Evolutionary conservation across 2,797 vertebrate species (phyloP).

Genomic region (Knipowitschia caucasica): DNA sequence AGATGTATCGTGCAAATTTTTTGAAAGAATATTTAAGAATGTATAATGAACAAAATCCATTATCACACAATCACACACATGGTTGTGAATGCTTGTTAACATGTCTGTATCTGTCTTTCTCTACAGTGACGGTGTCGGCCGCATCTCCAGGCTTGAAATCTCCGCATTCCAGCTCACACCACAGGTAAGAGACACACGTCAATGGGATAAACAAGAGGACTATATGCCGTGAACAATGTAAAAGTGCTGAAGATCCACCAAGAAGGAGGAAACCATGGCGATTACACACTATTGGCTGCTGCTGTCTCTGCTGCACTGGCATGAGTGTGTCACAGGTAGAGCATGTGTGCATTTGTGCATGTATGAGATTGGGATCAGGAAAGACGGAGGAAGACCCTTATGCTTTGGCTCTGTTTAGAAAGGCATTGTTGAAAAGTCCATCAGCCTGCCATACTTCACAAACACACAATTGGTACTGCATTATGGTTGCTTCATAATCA

Average conservation of each 20-base stretch:
- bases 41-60: background rate
- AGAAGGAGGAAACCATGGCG: constrained; percentile 49
- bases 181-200: constrained; percentile 25
- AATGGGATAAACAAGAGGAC: constrained; percentile 31
- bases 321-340: constrained; percentile 58
- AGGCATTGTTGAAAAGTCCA: too few species aligned
- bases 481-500: background rate
- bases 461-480: background rate
- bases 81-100: constrained; percentile 31
- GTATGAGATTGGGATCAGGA: constrained; percentile 1
- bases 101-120: constrained; percentile 69
- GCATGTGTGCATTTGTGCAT: background rate
- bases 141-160: constrained; percentile 31
- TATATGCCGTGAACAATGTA: constrained; percentile 7
- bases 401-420: background rate
- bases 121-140: constrained; percentile 4
- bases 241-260: constrained; percentile 14
- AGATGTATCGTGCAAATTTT: too few species aligned
- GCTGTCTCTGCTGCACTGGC: constrained; percentile 45
- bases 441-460: too few species aligned
- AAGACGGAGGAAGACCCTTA: background rate
- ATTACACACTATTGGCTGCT: constrained; percentile 52
- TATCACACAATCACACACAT: background rate
- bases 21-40: background rate
- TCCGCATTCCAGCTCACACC: constrained; percentile 55